phyloP scores from a whole-genome alignment of 1,140 invertebrate genomes.

The Camponotus floridanus region DNA sequence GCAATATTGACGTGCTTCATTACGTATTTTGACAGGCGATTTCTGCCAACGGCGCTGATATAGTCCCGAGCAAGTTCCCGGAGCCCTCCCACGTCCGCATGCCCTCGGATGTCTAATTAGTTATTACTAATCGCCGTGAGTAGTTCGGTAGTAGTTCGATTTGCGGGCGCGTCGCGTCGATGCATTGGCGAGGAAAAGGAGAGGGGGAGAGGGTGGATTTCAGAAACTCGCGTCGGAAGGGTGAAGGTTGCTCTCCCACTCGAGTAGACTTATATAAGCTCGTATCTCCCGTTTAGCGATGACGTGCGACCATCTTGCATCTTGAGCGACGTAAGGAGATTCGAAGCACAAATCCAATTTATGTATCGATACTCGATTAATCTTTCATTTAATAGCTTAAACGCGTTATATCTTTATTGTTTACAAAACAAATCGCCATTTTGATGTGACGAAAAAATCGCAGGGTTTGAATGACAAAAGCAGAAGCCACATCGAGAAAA shows the following conservation, averaged over 20 bases:
- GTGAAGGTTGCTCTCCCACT: slow-evolving; percentile 27
- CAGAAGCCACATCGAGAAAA: neutral
- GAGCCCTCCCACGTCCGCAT: neutral
- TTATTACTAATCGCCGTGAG: slow-evolving; percentile 75
- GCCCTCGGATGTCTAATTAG: slow-evolving; percentile 72
- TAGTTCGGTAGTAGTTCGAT: slow-evolving; percentile 74
- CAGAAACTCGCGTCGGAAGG: slow-evolving; percentile 48
- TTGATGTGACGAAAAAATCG: neutral
- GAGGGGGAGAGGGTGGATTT: slow-evolving; percentile 1
- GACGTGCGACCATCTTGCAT: slow-evolving; percentile 32
- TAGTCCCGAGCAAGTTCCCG: slow-evolving; percentile 53
- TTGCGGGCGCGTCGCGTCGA: slow-evolving; percentile 41
- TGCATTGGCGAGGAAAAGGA: neutral
- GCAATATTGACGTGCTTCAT: neutral
- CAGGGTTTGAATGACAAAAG: neutral
- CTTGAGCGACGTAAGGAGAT: slow-evolving; percentile 40
- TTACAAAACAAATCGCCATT: neutral
- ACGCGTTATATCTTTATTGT: neutral
- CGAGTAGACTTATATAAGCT: slow-evolving; percentile 40
- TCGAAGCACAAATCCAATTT: slow-evolving; percentile 16
- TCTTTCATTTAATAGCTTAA: neutral
- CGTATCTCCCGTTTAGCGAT: slow-evolving; percentile 53
- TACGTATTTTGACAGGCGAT: slow-evolving; percentile 43
- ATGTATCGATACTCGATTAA: neutral
- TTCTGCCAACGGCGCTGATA: slow-evolving; percentile 37